phyloP scores from a whole-genome alignment of 2,113 vertebrate genomes.

The Xenus cinereus region DNA sequence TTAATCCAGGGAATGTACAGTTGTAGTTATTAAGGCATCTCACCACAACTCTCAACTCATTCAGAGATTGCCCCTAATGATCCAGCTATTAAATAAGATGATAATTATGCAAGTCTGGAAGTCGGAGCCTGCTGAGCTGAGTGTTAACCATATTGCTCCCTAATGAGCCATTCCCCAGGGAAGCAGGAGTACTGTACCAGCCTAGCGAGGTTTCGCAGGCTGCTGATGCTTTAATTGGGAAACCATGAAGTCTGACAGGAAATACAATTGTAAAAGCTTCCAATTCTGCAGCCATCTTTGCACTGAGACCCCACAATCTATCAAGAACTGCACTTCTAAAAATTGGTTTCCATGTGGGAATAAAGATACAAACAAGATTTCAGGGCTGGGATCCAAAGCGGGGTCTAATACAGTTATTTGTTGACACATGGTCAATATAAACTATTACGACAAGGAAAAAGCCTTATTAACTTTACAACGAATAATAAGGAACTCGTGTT shows the following conservation, averaged over 20 bases:
- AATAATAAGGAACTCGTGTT: neutral
- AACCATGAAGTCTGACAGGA: neutral
- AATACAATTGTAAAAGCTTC: neutral
- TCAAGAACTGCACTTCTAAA: accelerated
- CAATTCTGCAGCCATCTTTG: neutral
- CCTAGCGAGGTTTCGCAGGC: neutral
- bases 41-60: neutral
- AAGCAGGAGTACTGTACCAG: neutral
- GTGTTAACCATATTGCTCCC: neutral
- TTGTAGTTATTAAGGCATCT: neutral
- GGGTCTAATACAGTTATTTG: neutral
- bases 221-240: neutral
- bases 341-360: neutral
- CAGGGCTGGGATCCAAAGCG: neutral
- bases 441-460: neutral
- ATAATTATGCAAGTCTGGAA: neutral
- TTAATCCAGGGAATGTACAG: neutral
- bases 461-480: neutral
- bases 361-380: neutral
- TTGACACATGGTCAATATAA: neutral
- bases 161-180: neutral
- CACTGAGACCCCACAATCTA: neutral
- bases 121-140: neutral
- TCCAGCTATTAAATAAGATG: neutral
- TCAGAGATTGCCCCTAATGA: neutral